These are phyloP conservation scores for Anthrax anthrax DNA, from an alignment of 2,888 invertebrate genomes.

Conservation along the genomic window DNA sequence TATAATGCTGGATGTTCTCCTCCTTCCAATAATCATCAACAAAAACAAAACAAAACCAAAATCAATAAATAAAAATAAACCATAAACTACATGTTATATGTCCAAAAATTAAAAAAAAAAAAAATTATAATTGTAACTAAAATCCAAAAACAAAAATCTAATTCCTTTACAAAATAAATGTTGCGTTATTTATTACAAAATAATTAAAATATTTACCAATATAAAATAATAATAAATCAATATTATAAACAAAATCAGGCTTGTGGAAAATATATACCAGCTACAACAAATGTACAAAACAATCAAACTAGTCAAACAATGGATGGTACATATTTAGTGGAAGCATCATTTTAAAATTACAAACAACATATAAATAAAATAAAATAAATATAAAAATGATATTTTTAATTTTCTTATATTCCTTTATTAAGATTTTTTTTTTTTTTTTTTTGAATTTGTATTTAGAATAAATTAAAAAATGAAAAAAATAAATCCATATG, in stretches of 20 bases:
- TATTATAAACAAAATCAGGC: conserved; percentile 38
- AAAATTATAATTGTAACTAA: neutral
- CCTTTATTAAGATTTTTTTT: too few species aligned
- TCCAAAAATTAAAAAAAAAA: conserved; percentile 6
- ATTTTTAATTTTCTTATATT: too few species aligned
- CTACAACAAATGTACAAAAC: conserved; percentile 63
- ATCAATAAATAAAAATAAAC: too few species aligned
- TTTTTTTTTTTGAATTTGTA: too few species aligned
- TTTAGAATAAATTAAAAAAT: too few species aligned
- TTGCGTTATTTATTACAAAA: too few species aligned
- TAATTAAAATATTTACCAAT: neutral
- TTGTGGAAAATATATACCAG: conserved; percentile 77
- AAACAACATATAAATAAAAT: too few species aligned
- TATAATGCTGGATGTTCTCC: too few species aligned
- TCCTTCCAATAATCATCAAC: too few species aligned
- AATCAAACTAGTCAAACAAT: conserved; percentile 69
- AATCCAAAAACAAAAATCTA: neutral
- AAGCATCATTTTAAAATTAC: conserved; percentile 57
- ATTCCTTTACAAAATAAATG: neutral
- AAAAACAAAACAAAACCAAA: too few species aligned
- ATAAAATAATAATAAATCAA: neutral
- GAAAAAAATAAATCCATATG: too few species aligned
- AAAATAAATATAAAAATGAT: too few species aligned
- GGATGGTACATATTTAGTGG: conserved; percentile 74
- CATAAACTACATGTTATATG: neutral